Conservation (phyloP, 2,888 invertebrate genomes). For the Dasypogon diadema region DNA sequence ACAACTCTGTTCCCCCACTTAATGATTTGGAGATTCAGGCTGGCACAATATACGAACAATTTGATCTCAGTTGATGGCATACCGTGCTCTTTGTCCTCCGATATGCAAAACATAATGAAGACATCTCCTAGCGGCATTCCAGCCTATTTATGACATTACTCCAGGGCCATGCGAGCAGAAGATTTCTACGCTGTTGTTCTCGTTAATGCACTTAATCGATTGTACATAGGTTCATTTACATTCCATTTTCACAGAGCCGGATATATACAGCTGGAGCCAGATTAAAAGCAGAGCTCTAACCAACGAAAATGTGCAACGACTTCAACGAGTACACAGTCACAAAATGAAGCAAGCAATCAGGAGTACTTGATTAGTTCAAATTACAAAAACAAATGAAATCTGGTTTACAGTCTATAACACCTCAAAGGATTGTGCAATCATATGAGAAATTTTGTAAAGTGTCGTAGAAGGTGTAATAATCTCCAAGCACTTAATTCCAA, state of each 20-base stretch:
- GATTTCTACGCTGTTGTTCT: background rate
- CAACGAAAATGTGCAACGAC: background rate
- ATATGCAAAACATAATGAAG: constrained; percentile 11
- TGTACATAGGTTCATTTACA: constrained; percentile 29
- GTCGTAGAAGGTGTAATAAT: no score
- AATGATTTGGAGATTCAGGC: constrained; percentile 9
- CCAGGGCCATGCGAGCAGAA: background rate
- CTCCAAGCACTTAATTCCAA: no score
- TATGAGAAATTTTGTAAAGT: no score
- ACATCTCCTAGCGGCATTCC: constrained; percentile 17
- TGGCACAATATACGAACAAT: background rate
- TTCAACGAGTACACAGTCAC: no score
- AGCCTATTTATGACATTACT: background rate
- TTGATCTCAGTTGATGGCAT: background rate
- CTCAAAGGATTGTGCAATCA: no score
- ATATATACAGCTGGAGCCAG: background rate
- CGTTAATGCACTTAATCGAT: constrained; percentile 30
- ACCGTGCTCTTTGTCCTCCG: background rate
- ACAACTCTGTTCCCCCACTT: background rate
- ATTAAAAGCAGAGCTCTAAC: background rate
- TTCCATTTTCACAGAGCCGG: constrained; percentile 5
- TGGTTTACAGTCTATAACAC: no score
- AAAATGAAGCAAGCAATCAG: background rate
- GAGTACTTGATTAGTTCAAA: background rate
- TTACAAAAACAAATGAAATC: background rate